A percentile compares a stretch with the other conserved stretches of the same genome.
Conservation (phyloP, 35 echinoderm and acorn worm species). For the Lytechinus pictus region DNA sequence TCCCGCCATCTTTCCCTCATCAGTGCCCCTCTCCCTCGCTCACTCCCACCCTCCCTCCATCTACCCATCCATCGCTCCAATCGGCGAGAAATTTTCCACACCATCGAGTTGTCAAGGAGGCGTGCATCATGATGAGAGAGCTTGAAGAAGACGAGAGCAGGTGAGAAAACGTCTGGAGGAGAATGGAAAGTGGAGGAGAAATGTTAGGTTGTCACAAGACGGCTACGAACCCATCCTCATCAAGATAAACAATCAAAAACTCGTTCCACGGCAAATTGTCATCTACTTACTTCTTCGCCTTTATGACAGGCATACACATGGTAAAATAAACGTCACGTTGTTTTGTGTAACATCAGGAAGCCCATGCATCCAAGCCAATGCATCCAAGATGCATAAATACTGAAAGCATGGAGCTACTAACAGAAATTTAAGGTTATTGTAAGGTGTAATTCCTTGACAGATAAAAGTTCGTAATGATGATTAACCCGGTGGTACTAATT, state of each 20-base stretch:
- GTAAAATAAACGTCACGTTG: too few relatives aligned
- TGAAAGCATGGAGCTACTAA: too few relatives aligned
- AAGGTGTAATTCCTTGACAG: too few relatives aligned
- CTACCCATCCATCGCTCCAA: not conserved
- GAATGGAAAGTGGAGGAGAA: not conserved
- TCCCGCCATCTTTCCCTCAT: not conserved
- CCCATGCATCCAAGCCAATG: too few relatives aligned
- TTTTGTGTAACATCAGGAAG: too few relatives aligned
- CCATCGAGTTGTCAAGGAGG: conserved; percentile 16
- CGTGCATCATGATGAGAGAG: not conserved
- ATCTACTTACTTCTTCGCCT: not conserved
- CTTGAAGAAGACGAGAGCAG: not conserved
- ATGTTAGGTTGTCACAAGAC: not conserved
- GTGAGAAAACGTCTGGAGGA: conserved; percentile 27
- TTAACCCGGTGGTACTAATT: too few relatives aligned
- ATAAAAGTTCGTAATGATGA: too few relatives aligned
- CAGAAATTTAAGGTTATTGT: too few relatives aligned
- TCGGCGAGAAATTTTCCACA: not conserved
- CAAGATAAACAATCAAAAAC: conserved; percentile 7
- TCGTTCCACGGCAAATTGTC: not conserved
- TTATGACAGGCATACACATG: not conserved
- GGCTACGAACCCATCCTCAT: not conserved
- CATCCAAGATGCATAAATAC: too few relatives aligned
- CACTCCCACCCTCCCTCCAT: not conserved
- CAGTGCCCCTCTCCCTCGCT: not conserved